phyloP scores from a whole-genome alignment of 2,113 vertebrate genomes.

The Perca flavescens region DNA sequence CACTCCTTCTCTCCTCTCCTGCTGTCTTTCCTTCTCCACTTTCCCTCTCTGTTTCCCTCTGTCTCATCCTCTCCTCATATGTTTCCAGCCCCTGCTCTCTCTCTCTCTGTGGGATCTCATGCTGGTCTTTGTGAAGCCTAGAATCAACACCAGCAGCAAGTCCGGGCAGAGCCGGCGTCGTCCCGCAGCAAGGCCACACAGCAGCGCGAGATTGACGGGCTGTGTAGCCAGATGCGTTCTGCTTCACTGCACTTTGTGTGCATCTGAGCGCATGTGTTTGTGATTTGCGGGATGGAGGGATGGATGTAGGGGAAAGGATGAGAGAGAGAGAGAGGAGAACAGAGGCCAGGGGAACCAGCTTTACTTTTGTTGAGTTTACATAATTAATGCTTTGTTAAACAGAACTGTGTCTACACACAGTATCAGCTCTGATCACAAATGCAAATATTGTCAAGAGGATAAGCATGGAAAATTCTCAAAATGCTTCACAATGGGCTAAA shows the following conservation, averaged over 20 bases:
- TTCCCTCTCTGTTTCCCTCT: not conserved
- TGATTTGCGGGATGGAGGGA: slow-evolving; percentile 56
- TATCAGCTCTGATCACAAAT: slow-evolving; percentile 73
- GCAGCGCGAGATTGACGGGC: slow-evolving; percentile 66
- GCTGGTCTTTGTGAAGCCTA: slow-evolving; percentile 50
- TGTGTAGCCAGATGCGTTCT: slow-evolving; percentile 65
- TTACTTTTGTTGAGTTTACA: slow-evolving; percentile 72
- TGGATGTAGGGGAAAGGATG: slow-evolving; percentile 22
- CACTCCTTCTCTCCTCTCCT: not conserved
- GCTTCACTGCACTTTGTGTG: slow-evolving; percentile 57
- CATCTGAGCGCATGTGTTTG: slow-evolving; percentile 45
- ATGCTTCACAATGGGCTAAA: slow-evolving; percentile 43
- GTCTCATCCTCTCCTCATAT: slow-evolving; percentile 15
- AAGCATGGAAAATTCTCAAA: slow-evolving; percentile 54
- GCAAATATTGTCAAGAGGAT: slow-evolving; percentile 73
- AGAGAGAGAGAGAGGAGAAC: not conserved
- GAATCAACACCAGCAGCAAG: slow-evolving; percentile 72
- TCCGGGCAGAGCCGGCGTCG: slow-evolving; percentile 42
- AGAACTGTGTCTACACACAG: slow-evolving; percentile 63
- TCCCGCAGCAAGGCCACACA: slow-evolving; percentile 71
- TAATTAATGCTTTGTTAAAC: slow-evolving; percentile 77
- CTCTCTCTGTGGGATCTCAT: slow-evolving; percentile 16
- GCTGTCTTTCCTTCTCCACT: slow-evolving; percentile 2
- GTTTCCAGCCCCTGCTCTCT: slow-evolving; percentile 18
- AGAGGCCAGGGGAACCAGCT: slow-evolving; percentile 51